Conservation (phyloP, 2,888 invertebrate species). For the Slavum lentiscoides region DNA sequence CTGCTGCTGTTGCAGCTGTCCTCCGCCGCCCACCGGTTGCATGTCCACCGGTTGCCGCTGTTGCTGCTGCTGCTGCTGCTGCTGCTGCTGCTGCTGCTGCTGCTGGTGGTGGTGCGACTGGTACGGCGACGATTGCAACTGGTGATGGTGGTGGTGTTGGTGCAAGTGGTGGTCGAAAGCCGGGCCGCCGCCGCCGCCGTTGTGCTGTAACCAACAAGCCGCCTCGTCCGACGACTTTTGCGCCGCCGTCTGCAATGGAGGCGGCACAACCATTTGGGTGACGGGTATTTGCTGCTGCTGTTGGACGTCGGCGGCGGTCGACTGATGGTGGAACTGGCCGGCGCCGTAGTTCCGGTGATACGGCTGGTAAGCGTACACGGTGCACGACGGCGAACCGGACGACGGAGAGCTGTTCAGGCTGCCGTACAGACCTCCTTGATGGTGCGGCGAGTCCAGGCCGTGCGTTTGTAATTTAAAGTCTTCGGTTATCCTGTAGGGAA, state of each 20-base stretch:
- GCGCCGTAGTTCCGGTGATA: slow-evolving; percentile 45
- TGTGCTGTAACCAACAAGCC: slow-evolving; percentile 38
- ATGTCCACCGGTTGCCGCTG: slow-evolving; percentile 36
- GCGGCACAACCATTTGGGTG: slow-evolving; percentile 47
- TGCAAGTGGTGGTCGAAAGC: slow-evolving; percentile 28
- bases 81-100: slow-evolving; percentile 46
- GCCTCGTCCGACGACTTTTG: slow-evolving; percentile 41
- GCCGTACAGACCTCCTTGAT: slow-evolving; percentile 33
- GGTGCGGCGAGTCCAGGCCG: slow-evolving; percentile 40
- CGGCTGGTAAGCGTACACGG: slow-evolving; percentile 50
- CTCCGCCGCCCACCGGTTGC: neutral
- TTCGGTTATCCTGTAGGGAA: slow-evolving; percentile 25
- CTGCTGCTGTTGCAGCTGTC: slow-evolving; percentile 52
- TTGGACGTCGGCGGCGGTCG: slow-evolving; percentile 25
- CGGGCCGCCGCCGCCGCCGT: slow-evolving; percentile 14
- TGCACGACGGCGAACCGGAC: slow-evolving; percentile 40
- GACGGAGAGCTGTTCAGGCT: slow-evolving; percentile 41
- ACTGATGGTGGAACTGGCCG: slow-evolving; percentile 34
- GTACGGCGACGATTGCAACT: slow-evolving; percentile 40
- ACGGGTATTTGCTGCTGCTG: slow-evolving; percentile 47
- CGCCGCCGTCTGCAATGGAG: neutral
- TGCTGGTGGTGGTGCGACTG: slow-evolving; percentile 52
- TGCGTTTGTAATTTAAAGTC: slow-evolving; percentile 37
- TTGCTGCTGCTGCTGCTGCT: slow-evolving; percentile 52
- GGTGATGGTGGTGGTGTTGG: slow-evolving; percentile 37